A percentile compares a stretch with the other conserved stretches of the same genome.
Conservation (phyloP, 2,888 invertebrate species). For the Neocrepidodera transversa region DNA sequence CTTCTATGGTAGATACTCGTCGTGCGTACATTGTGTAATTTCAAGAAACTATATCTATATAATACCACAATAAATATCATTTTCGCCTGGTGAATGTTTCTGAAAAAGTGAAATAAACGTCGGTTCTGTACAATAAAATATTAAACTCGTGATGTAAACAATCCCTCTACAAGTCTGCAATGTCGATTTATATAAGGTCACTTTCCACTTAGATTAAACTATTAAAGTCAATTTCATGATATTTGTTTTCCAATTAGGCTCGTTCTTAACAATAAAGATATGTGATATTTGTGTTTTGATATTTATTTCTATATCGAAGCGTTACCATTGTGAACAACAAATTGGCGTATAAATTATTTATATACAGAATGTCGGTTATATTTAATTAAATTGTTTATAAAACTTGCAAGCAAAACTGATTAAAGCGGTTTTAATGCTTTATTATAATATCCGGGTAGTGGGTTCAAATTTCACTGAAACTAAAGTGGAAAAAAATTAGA, state of each 20-base stretch:
- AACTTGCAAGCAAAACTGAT: too few relatives aligned
- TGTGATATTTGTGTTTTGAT: too few relatives aligned
- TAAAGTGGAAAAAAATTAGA: too few relatives aligned
- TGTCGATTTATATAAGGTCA: not conserved
- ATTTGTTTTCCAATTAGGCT: not conserved
- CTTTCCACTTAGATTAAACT: not conserved
- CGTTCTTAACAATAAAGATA: too few relatives aligned
- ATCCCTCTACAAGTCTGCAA: not conserved
- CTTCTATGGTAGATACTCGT: not conserved
- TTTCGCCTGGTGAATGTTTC: not conserved
- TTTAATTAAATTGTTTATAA: too few relatives aligned
- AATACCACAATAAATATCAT: not conserved
- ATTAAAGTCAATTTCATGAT: not conserved
- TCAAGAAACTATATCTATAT: not conserved
- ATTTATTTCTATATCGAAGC: too few relatives aligned
- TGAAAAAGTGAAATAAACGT: not conserved
- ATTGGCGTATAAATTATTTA: too few relatives aligned
- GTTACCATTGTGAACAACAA: too few relatives aligned
- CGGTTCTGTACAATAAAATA: not conserved
- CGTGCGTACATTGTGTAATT: not conserved
- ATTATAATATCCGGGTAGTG: too few relatives aligned
- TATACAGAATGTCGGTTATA: too few relatives aligned
- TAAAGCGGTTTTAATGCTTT: too few relatives aligned
- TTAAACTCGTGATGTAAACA: not conserved
- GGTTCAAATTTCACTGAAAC: too few relatives aligned